Evolutionary conservation across 2,797 vertebrate genomes (phyloP).

Genomic region (Sebastes kiyomatsui): DNA sequence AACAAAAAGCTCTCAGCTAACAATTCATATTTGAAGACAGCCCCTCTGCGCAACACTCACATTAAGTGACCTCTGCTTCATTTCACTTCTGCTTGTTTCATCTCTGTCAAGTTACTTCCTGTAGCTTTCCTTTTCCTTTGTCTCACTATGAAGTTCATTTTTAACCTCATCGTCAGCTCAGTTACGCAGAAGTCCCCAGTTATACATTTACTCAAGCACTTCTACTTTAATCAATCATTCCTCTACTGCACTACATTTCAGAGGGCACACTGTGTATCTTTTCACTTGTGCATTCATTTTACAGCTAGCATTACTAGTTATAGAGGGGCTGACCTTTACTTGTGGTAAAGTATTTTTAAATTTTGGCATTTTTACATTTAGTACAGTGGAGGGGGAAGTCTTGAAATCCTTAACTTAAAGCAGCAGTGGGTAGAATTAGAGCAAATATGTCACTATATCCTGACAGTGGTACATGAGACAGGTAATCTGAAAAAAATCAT

Average conservation of each 20-base stretch:
- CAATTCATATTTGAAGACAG: background rate
- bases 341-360: background rate
- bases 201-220: background rate
- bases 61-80: background rate
- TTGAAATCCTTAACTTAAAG: background rate
- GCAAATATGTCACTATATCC: no score
- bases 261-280: background rate
- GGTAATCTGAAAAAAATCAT: no score
- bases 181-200: background rate
- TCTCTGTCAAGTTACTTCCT: background rate
- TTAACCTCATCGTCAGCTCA: background rate
- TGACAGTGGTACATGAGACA: no score
- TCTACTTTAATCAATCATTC: background rate
- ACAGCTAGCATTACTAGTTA: background rate
- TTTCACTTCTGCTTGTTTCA: background rate
- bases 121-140: background rate
- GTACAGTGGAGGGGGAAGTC: background rate
- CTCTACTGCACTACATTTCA: background rate
- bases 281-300: background rate
- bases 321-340: background rate
- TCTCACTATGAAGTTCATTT: background rate
- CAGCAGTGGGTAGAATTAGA: background rate
- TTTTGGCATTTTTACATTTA: background rate
- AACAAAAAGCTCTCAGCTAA: background rate
- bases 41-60: background rate